phyloP scores from a whole-genome alignment of 1,140 invertebrate species.

The Brachionus asplanchnoidis region DNA sequence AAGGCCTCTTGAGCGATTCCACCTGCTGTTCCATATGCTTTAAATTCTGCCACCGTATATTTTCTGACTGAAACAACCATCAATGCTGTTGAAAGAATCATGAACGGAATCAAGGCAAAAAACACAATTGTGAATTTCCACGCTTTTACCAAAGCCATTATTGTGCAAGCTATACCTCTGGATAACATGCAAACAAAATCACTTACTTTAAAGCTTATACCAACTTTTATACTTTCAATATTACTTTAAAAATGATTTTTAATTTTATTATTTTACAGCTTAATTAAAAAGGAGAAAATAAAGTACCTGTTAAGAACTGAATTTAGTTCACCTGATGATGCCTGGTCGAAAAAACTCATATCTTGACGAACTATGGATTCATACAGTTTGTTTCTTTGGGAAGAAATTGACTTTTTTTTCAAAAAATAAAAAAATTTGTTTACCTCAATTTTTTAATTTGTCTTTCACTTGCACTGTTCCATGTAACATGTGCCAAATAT shows the following conservation, averaged over 20 bases:
- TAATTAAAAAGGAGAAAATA: neutral
- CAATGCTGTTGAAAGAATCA: slow-evolving; percentile 32
- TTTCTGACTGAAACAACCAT: slow-evolving; percentile 39
- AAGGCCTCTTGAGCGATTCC: slow-evolving; percentile 25
- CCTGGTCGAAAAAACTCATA: slow-evolving; percentile 33
- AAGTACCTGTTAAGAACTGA: neutral
- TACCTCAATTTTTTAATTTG: slow-evolving; percentile 38
- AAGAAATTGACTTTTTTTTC: neutral
- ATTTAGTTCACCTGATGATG: neutral
- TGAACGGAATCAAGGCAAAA: slow-evolving; percentile 18
- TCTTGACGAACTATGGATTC: slow-evolving; percentile 38
- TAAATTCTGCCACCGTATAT: slow-evolving; percentile 24
- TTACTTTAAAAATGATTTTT: neutral
- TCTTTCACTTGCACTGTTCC: slow-evolving; percentile 27
- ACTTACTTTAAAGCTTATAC: neutral
- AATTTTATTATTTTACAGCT: neutral
- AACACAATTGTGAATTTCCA: slow-evolving; percentile 42
- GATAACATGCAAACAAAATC: slow-evolving; percentile 32
- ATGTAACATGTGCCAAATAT: slow-evolving; percentile 33
- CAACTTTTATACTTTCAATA: neutral
- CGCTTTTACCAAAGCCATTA: neutral
- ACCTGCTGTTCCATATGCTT: slow-evolving; percentile 32
- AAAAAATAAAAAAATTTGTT: neutral
- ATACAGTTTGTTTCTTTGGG: slow-evolving; percentile 29
- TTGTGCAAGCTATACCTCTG: neutral